Conservation (phyloP, 2,888 invertebrate species). For the Drosophila ustulata region DNA sequence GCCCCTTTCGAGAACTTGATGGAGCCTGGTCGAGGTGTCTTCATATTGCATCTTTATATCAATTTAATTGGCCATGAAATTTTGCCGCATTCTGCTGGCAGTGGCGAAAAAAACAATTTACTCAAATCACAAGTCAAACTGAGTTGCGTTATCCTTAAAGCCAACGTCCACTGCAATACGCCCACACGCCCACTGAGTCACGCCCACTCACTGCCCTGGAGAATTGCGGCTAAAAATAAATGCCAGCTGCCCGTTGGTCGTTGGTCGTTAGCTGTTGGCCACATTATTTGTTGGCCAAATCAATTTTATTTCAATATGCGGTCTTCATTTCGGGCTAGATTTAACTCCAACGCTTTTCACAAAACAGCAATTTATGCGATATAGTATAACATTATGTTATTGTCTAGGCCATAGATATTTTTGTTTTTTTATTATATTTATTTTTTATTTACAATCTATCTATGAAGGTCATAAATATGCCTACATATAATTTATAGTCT, state of each 20-base stretch:
- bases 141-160: slow-evolving; percentile 20
- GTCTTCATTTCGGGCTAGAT: slow-evolving; percentile 3
- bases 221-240: slow-evolving; percentile 37
- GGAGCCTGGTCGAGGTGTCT: not conserved
- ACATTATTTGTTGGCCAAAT: slow-evolving; percentile 27
- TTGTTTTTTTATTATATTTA: too few relatives aligned
- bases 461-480: too few relatives aligned
- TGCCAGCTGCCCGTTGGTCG: slow-evolving; percentile 5
- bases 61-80: slow-evolving; percentile 60
- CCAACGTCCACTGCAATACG: not conserved
- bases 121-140: slow-evolving; percentile 10
- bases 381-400: too few relatives aligned
- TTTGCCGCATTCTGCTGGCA: slow-evolving; percentile 5
- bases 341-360: not conserved
- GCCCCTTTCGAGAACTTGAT: not conserved
- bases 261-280: slow-evolving; percentile 8
- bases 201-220: slow-evolving; percentile 2
- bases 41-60: slow-evolving; percentile 25
- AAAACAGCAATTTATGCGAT: too few relatives aligned
- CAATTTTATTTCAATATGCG: slow-evolving; percentile 19
- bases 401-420: too few relatives aligned
- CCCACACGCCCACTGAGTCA: slow-evolving; percentile 3
- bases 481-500: too few relatives aligned
- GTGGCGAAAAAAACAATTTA: slow-evolving; percentile 4
- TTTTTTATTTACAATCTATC: too few relatives aligned